Evolutionary conservation across 2,797 vertebrate genomes (phyloP), one percentile per base, ranked within the genome.

Genomic region (Phrynocephalus guinanensis): DNA sequence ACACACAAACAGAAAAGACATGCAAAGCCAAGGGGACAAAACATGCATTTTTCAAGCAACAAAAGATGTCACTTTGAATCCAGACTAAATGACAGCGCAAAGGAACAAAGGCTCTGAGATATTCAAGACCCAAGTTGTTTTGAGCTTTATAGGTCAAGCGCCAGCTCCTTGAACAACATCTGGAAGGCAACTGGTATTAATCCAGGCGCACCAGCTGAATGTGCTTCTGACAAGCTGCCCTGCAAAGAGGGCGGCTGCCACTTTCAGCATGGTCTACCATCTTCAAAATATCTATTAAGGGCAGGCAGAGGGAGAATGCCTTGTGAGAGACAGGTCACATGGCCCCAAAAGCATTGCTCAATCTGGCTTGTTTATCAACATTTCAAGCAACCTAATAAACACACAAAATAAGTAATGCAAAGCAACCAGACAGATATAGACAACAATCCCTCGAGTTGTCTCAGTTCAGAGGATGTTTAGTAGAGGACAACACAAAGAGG

Each of bases 221-320:
- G 11, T 8, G n/a, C 44, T 70, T 75, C 63, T 70, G 75, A 79
- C 63, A 79, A 79, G 33, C 15, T 52, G n/a, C 20, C 38, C 63
- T 3, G 24, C 8, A 48, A 68, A 85, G 13, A 70, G 75, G 20
- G 30, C 24, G 50, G 30, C 30, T 26, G 33, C 11, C n/a, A 44
- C 4, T 16, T 10, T 48, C 3, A 3, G 60, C 1, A 8, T 67
- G n/a, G 11, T 22, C 30, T 28, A 24, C 33, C 30, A 48, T 38
- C 63, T 78, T 85, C 84, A 50, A 76, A 76, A 13, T 16, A 85
- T 52, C 28, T 85, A 44, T 78, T 75, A 85, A 24, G 5, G 3
- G 63, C 9, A 78, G 75, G 9, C 60, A n/a, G 3, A 85, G 63
- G 16, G 48, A 30, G 63, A 78, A 11, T 63, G 28, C 20, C 26